Evolutionary conservation across 2,113 vertebrate species (phyloP).

Genomic region (Lipophrys pholis): DNA sequence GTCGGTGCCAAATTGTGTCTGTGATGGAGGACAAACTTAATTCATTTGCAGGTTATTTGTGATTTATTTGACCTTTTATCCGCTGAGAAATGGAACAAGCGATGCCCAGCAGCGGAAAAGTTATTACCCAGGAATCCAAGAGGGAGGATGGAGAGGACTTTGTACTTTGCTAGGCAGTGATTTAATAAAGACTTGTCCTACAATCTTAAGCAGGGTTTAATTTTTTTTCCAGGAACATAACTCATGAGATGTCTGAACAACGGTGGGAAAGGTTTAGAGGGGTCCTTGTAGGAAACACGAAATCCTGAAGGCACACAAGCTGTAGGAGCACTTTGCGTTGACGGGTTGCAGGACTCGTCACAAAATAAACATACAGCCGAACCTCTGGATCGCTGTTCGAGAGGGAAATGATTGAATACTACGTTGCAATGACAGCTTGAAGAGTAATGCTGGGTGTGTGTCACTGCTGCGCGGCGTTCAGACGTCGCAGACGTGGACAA

Average conservation of each 20-base stretch:
- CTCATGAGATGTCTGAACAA: conserved; percentile 28
- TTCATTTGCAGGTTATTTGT: conserved; percentile 7
- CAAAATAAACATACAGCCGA: neutral
- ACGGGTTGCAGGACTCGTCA: conserved; percentile 7
- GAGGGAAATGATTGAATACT: conserved; percentile 25
- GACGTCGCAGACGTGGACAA: conserved; percentile 9
- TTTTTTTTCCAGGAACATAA: conserved; percentile 19
- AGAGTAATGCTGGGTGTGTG: conserved; percentile 8
- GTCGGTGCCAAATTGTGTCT: conserved; percentile 6
- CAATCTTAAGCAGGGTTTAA: conserved; percentile 6
- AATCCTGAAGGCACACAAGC: conserved; percentile 3
- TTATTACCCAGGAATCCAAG: conserved; percentile 34
- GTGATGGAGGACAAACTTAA: conserved; percentile 2
- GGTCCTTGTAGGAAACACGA: conserved; percentile 12
- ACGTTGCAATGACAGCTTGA: conserved; percentile 22
- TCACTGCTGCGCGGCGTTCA: neutral
- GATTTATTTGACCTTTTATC: conserved; percentile 12
- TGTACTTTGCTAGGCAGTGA: conserved; percentile 15
- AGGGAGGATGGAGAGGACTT: neutral
- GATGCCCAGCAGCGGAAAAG: conserved; percentile 14
- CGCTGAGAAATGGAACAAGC: neutral
- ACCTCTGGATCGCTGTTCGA: conserved; percentile 26
- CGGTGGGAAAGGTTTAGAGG: conserved; percentile 16
- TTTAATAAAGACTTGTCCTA: conserved; percentile 5
- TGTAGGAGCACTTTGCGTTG: conserved; percentile 15